Evolutionary conservation across 1,140 invertebrate species (phyloP).

Genomic region (Berghia stephanieae): DNA sequence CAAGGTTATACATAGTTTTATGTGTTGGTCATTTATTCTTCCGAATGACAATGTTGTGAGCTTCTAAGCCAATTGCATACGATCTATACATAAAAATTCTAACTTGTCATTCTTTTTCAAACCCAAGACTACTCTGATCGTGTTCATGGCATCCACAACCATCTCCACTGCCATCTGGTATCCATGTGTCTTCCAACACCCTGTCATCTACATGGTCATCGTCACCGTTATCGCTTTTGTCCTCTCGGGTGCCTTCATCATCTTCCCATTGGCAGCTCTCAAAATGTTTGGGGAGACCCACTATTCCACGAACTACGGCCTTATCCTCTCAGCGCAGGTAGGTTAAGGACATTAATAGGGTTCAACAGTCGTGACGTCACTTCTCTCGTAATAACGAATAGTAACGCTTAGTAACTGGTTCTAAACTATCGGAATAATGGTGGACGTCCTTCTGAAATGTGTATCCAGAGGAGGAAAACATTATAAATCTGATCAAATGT

Average conservation of each 20-base stretch:
- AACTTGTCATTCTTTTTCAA: too few species aligned
- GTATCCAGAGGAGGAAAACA: too few species aligned
- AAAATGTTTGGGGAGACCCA: slow-evolving; percentile 31
- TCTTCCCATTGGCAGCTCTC: slow-evolving; percentile 35
- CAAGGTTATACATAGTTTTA: too few species aligned
- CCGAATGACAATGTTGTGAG: not conserved
- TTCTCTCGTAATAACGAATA: not conserved
- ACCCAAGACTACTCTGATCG: slow-evolving; percentile 27
- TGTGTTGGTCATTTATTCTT: not conserved
- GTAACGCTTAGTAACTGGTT: too few species aligned
- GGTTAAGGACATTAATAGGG: not conserved
- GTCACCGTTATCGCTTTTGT: slow-evolving; percentile 21
- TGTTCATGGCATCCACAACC: slow-evolving; percentile 16
- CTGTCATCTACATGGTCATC: slow-evolving; percentile 32
- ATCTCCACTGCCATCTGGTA: slow-evolving; percentile 29
- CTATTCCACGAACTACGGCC: slow-evolving; percentile 37
- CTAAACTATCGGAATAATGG: not conserved
- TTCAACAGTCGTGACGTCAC: not conserved
- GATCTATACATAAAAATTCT: too few species aligned
- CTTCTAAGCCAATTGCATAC: not conserved
- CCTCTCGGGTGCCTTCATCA: slow-evolving; percentile 37
- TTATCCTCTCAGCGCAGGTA: slow-evolving; percentile 37
- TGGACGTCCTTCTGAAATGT: not conserved
- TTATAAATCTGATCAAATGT: not conserved
- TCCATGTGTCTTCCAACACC: slow-evolving; percentile 24